phyloP scores from a whole-genome alignment of 1,140 invertebrate species.

The Hylaeus anthracinus region DNA sequence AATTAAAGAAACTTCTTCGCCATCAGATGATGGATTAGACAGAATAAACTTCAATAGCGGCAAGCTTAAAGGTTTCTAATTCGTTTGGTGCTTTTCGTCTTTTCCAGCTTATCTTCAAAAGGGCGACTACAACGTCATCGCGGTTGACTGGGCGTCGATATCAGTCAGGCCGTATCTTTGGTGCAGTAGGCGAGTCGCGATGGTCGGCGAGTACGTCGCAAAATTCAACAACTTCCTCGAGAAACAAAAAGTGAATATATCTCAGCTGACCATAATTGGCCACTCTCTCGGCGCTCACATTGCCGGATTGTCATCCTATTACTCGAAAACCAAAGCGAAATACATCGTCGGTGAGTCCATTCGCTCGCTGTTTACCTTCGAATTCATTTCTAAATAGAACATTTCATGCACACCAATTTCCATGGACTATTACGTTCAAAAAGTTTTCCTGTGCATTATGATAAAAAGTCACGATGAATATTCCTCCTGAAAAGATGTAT shows the following conservation, averaged over 20 bases:
- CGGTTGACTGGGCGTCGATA: constrained; percentile 84
- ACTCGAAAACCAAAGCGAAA: constrained; percentile 47
- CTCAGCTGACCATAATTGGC: constrained; percentile 80
- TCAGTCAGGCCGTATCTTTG: constrained; percentile 77
- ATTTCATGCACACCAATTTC: no score
- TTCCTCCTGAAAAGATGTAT: no score
- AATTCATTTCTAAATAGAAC: no score
- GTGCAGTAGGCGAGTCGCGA: constrained; percentile 80
- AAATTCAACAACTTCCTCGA: constrained; percentile 82
- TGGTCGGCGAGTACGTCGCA: constrained; percentile 82
- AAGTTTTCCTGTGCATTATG: no score
- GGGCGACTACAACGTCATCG: constrained; percentile 83
- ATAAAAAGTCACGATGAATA: no score
- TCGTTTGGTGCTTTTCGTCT: not conserved
- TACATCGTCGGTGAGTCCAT: constrained; percentile 66
- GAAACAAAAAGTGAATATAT: constrained; percentile 77
- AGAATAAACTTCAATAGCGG: no score
- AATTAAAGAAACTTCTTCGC: not conserved
- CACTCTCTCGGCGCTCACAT: constrained; percentile 80
- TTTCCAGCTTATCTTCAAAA: constrained; percentile 81
- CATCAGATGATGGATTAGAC: no score
- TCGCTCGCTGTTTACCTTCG: no score
- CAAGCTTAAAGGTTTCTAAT: not conserved
- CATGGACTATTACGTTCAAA: no score
- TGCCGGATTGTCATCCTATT: constrained; percentile 72